phyloP scores from a whole-genome alignment of 2,888 invertebrate species.

The Ennomos quercinarius region DNA sequence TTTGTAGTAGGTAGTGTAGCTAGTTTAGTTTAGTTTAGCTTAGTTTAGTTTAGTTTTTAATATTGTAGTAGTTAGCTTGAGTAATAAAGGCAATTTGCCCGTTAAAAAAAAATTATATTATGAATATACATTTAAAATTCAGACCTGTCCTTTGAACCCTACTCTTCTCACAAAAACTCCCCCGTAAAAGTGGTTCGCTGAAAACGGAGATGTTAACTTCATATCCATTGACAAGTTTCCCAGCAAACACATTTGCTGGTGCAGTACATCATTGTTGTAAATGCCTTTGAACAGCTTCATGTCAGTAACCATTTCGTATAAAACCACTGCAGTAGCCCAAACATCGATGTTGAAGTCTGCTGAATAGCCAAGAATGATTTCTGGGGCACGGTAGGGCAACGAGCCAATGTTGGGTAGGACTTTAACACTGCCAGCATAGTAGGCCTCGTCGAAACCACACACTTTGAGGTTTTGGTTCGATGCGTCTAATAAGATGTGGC shows the following conservation, averaged over 20 bases:
- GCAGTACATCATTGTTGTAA: slow-evolving; percentile 58
- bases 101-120: too few species aligned
- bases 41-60: too few species aligned
- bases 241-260: slow-evolving; percentile 55
- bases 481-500: slow-evolving; percentile 61
- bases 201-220: slow-evolving; percentile 45
- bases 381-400: slow-evolving; percentile 62
- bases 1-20: too few species aligned
- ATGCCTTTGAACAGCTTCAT: slow-evolving; percentile 49
- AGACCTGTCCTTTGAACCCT: slow-evolving; percentile 40
- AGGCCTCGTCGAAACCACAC: slow-evolving; percentile 64
- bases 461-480: slow-evolving; percentile 53
- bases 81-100: too few species aligned
- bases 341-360: slow-evolving; percentile 60
- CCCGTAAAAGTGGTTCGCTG: slow-evolving; percentile 47
- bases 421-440: slow-evolving; percentile 25
- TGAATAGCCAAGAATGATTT: slow-evolving; percentile 62
- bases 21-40: too few species aligned
- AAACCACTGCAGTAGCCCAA: slow-evolving; percentile 65
- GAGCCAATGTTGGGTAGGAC: slow-evolving; percentile 50
- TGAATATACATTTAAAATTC: background rate
- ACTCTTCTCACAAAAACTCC: slow-evolving; percentile 42
- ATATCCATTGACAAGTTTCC: slow-evolving; percentile 56
- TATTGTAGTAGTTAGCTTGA: too few species aligned
- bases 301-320: slow-evolving; percentile 64